phyloP scores from a whole-genome alignment of 2,888 invertebrate genomes.

The Diaphora mendica region DNA sequence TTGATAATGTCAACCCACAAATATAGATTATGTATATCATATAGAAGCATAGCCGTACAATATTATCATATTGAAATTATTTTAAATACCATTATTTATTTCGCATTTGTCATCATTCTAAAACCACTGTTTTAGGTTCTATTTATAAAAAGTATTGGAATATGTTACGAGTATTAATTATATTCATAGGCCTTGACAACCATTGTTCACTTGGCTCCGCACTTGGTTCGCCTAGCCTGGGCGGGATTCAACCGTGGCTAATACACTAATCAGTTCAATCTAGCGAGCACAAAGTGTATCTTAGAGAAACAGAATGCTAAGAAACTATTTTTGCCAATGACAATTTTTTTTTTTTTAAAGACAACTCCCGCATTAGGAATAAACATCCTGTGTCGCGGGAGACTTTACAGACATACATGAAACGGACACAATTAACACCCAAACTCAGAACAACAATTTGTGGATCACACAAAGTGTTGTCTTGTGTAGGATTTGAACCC shows the following conservation, averaged over 20 bases:
- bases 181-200: background rate
- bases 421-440: too few species aligned
- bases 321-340: background rate
- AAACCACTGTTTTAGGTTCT: background rate
- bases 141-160: background rate
- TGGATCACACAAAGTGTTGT: too few species aligned
- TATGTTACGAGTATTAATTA: background rate
- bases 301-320: background rate
- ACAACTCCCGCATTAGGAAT: too few species aligned
- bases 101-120: background rate
- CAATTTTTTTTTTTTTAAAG: too few species aligned
- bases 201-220: background rate
- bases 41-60: too few species aligned
- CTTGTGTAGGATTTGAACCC: too few species aligned
- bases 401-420: too few species aligned
- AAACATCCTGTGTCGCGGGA: too few species aligned
- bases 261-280: background rate
- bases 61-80: background rate
- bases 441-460: too few species aligned
- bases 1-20: background rate
- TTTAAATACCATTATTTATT: too few species aligned
- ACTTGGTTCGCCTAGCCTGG: too few species aligned
- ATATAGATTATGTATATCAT: too few species aligned
- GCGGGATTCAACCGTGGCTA: background rate
- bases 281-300: background rate